phyloP scores from a whole-genome alignment of 2,113 vertebrate genomes.

The Salvelinus namaycush region DNA sequence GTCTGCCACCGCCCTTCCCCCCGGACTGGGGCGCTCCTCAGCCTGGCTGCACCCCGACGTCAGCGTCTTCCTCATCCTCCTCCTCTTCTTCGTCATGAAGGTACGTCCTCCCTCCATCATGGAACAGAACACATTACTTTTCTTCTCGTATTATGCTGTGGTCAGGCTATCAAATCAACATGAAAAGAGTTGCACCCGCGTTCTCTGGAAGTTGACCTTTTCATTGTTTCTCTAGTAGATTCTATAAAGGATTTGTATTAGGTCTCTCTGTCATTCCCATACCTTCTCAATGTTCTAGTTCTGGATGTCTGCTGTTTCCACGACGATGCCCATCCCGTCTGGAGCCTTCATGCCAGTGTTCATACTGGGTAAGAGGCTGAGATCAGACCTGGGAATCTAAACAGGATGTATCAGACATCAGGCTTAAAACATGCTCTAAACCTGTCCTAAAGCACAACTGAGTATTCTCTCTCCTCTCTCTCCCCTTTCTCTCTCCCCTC shows the following conservation, averaged over 20 bases:
- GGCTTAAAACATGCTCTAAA: not conserved
- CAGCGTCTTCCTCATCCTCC: slow-evolving; percentile 85
- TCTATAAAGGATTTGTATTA: too few relatives aligned
- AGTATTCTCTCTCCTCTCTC: slow-evolving; percentile 46
- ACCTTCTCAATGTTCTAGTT: slow-evolving; percentile 76
- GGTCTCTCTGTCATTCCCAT: not conserved
- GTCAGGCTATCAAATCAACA: too few relatives aligned
- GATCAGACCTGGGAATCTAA: not conserved
- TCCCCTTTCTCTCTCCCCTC: slow-evolving; percentile 29
- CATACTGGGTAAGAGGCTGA: slow-evolving; percentile 84
- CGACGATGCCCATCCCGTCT: slow-evolving; percentile 96
- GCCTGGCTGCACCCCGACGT: slow-evolving; percentile 90
- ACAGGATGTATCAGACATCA: too few relatives aligned
- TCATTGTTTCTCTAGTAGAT: too few relatives aligned
- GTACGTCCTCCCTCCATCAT: slow-evolving; percentile 62
- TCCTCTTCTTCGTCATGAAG: slow-evolving; percentile 95
- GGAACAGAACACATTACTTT: too few relatives aligned
- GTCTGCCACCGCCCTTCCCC: slow-evolving; percentile 55
- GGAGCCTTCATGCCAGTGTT: slow-evolving; percentile 99
- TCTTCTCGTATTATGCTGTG: too few relatives aligned
- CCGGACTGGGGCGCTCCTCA: slow-evolving; percentile 81
- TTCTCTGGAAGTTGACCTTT: too few relatives aligned
- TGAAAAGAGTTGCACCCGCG: too few relatives aligned
- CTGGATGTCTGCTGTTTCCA: slow-evolving; percentile 97
- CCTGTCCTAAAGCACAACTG: slow-evolving; percentile 40